Evolutionary conservation across 2,888 invertebrate genomes (phyloP).

Genomic region (Folsomia candida): DNA sequence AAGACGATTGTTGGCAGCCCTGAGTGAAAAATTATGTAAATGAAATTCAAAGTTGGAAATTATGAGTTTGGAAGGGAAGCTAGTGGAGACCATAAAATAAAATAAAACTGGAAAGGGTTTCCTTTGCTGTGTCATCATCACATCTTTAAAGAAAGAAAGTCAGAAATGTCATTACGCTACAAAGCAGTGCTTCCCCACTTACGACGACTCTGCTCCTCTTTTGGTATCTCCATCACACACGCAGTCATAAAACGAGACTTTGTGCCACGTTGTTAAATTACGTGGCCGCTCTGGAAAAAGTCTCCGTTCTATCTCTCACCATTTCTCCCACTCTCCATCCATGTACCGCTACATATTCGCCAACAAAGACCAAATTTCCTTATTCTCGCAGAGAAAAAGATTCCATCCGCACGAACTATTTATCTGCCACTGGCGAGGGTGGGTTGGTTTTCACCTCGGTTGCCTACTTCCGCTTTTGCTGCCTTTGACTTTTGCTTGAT

Average conservation of each 20-base stretch:
- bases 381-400: not conserved
- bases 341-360: too few relatives aligned
- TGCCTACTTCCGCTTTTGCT: not conserved
- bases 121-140: slow-evolving; percentile 13
- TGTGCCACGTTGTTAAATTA: not conserved
- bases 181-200: not conserved
- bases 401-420: not conserved
- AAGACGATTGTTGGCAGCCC: slow-evolving; percentile 47
- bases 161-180: slow-evolving; percentile 19
- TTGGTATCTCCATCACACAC: slow-evolving; percentile 18
- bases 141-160: slow-evolving; percentile 27
- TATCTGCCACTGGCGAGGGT: too few relatives aligned
- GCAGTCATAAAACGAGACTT: slow-evolving; percentile 10
- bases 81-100: slow-evolving; percentile 21
- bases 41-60: slow-evolving; percentile 50
- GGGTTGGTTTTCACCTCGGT: not conserved
- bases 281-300: not conserved
- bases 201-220: too few relatives aligned
- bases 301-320: too few relatives aligned
- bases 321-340: too few relatives aligned
- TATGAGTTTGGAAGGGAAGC: slow-evolving; percentile 46
- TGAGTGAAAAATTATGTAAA: slow-evolving; percentile 52
- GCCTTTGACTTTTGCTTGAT: slow-evolving; percentile 32
- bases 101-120: slow-evolving; percentile 25
- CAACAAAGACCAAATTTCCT: not conserved